phyloP scores from a whole-genome alignment of 2,797 vertebrate species.

The Falco novaeseelandiae region DNA sequence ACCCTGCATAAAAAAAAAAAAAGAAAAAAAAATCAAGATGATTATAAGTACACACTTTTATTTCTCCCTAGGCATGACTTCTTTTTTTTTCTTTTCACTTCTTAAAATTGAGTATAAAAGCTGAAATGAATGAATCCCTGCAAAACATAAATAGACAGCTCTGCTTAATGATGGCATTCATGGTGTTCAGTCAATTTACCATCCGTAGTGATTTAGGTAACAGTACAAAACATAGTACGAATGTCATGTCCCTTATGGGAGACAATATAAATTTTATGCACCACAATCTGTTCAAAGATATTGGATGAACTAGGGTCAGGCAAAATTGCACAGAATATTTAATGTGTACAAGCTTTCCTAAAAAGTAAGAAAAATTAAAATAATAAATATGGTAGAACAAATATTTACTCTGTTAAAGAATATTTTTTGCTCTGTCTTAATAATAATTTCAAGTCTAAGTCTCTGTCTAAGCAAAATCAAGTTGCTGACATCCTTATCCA shows the following conservation, averaged over 20 bases:
- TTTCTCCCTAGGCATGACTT: not conserved
- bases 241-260: not conserved
- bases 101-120: not conserved
- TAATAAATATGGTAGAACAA: not conserved
- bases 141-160: not conserved
- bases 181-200: not conserved
- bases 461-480: not conserved
- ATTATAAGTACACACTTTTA: not conserved
- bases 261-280: not conserved
- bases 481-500: not conserved
- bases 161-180: not conserved
- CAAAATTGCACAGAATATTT: not conserved
- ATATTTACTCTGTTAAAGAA: not conserved
- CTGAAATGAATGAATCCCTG: not conserved
- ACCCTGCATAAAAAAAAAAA: not conserved
- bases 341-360: not conserved
- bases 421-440: not conserved
- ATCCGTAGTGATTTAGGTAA: not conserved
- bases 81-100: not conserved
- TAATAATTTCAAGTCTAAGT: not conserved
- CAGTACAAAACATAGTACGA: not conserved
- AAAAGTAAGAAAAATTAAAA: not conserved
- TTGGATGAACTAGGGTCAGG: not conserved
- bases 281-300: not conserved
- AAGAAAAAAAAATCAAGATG: not conserved